These are phyloP conservation scores for Hyppa rectilinea DNA, from an alignment of 2,888 invertebrate genomes.

Conservation along the genomic window DNA sequence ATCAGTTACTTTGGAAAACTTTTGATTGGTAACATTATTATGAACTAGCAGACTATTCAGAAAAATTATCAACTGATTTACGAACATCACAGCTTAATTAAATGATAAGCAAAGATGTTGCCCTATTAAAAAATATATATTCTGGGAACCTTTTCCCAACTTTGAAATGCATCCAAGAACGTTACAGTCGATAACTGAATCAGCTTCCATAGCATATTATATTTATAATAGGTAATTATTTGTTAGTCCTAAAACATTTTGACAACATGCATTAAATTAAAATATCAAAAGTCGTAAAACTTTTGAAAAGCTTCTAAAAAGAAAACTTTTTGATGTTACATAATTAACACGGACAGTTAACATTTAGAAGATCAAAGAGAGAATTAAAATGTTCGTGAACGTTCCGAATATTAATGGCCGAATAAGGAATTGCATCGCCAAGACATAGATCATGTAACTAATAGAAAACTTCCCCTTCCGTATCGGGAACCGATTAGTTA, in stretches of 20 bases:
- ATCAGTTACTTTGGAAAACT: not conserved
- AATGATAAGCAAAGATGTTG: not conserved
- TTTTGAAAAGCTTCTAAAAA: slow-evolving; percentile 46
- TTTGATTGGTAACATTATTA: not conserved
- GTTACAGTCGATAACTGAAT: not conserved
- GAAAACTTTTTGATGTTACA: slow-evolving; percentile 53
- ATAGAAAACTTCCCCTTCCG: slow-evolving; percentile 81
- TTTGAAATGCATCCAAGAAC: not conserved
- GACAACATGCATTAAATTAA: slow-evolving; percentile 23
- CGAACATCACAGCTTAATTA: not conserved
- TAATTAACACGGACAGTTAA: slow-evolving; percentile 52
- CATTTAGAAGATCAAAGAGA: slow-evolving; percentile 57
- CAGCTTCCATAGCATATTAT: not conserved
- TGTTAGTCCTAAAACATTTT: slow-evolving; percentile 32
- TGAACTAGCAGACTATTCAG: too few species aligned
- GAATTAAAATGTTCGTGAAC: slow-evolving; percentile 56
- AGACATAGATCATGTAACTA: slow-evolving; percentile 72
- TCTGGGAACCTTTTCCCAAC: not conserved
- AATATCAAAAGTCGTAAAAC: slow-evolving; percentile 46
- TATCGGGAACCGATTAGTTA: slow-evolving; percentile 87
- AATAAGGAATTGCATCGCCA: slow-evolving; percentile 62
- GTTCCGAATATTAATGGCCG: slow-evolving; percentile 49
- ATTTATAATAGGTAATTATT: slow-evolving; percentile 20
- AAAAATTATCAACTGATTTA: not conserved
- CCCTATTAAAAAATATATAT: not conserved